Percentiles rank a stretch among this genome's conserved stretches.
Evolutionary conservation across 2,797 vertebrate species (phyloP).

Genomic region (Ibycter americanus): DNA sequence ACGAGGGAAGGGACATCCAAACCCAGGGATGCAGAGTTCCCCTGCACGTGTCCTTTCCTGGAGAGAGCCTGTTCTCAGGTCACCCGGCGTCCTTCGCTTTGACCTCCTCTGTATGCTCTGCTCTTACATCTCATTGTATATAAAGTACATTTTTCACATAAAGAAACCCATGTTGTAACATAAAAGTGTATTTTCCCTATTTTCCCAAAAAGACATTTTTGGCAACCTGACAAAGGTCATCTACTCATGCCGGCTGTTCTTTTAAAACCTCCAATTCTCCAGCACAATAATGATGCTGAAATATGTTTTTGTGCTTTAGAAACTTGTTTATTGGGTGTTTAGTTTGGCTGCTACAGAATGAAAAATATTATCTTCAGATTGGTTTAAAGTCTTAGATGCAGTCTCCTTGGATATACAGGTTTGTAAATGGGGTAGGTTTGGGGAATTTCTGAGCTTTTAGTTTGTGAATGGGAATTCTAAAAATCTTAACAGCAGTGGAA

Average conservation of each 20-base stretch:
- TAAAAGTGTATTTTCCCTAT: not conserved
- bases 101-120: not conserved
- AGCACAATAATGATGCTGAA: not conserved
- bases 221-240: slow-evolving; percentile 1
- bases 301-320: not conserved
- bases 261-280: not conserved
- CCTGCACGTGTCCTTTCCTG: not conserved
- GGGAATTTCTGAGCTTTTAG: not conserved
- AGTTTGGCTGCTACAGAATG: not conserved
- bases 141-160: not conserved
- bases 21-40: not conserved
- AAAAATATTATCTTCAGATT: not conserved
- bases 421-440: not conserved
- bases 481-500: not conserved
- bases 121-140: not conserved
- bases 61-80: not conserved
- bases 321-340: not conserved
- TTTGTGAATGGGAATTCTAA: not conserved
- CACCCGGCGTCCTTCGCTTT: not conserved
- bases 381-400: not conserved
- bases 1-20: not conserved
- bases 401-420: not conserved
- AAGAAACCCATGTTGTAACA: not conserved
- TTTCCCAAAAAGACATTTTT: slow-evolving; percentile 14
- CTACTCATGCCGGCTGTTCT: not conserved